Conservation (phyloP, 2,113 vertebrate species). For the Syrmaticus mikado region DNA sequence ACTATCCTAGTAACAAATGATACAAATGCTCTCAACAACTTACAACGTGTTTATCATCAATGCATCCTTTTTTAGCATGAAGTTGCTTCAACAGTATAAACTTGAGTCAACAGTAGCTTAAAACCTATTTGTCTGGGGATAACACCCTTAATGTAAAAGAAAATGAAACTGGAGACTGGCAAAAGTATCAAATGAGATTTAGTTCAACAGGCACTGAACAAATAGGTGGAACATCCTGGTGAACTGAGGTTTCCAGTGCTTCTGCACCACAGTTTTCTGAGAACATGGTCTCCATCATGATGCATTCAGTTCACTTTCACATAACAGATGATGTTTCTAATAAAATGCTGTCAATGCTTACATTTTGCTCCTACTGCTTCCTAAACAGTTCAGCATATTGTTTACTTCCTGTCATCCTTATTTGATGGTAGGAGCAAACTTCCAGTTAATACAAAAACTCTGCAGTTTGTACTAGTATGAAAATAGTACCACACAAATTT, state of each 20-base stretch:
- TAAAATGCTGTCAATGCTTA: not conserved
- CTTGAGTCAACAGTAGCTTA: not conserved
- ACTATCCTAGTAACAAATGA: not conserved
- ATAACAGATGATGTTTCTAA: accelerated
- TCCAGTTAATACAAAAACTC: not conserved
- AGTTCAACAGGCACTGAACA: not conserved
- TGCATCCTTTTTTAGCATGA: not conserved
- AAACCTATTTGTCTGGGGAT: accelerated
- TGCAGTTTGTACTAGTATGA: not conserved
- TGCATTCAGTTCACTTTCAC: not conserved
- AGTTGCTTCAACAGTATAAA: not conserved
- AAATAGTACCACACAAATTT: not conserved
- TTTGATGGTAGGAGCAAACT: not conserved
- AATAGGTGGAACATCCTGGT: accelerated
- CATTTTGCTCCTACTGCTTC: not conserved
- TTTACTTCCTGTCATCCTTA: not conserved
- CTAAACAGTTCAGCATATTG: not conserved
- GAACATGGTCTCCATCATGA: not conserved
- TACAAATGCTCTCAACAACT: not conserved
- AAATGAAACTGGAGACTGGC: not conserved
- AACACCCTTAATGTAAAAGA: not conserved
- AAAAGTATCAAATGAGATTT: not conserved
- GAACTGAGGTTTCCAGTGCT: not conserved
- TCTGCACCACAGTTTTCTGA: not conserved
- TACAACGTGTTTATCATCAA: not conserved